Evolutionary conservation across 2,888 invertebrate species (phyloP), one percentile per base, ranked within the genome.

Genomic region (Agrochola lychnidis): DNA sequence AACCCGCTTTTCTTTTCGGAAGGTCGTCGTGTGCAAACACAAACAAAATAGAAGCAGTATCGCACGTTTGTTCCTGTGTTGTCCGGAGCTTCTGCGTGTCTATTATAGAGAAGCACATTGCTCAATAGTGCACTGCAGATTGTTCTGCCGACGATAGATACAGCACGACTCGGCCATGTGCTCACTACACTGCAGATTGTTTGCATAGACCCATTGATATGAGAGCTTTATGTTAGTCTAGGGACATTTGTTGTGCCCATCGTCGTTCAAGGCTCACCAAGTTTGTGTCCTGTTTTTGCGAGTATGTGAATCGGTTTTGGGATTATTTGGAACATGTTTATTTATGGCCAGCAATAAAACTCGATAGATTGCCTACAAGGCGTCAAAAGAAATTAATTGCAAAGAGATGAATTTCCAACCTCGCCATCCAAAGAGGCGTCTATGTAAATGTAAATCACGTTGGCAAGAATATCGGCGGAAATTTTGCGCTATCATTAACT

Each of bases 81-180:
- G 64, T 63, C 22, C 36, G 42, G 51, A 57, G 10, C 42, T 70
- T 68, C 45, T 62, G 63, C 59, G 30, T 57, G 22, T 59, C 48
- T 61, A 48, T 22, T 64, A 48, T 22, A 40, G n/a, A 25, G 51
- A n/a, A 68, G 19, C 30, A 67, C 67, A 81, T 56, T 67, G 45
- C 66, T 73, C 73, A 53, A 57, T 68, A 59, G 62, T n/a, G 53
- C 40, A 36, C 45, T 45, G 45, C 45, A 14, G 66, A 83, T 71
- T 36, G 73, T 57, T 57, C 36, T 63, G 36, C 70, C 61, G 42
- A n/a, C 36, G 56, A n/a, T 36, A 67, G 62, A 73, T 68, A 76
- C 36, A 66, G 66, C 66, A 30, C 30, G 30, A 12, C 61, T 14
- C 30, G 14, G 36, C n/a, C 51, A 51, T 70, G 30, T 59, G 62